Evolutionary conservation across 2,113 vertebrate genomes (phyloP).

Genomic region (Ailuropoda melanoleuca): DNA sequence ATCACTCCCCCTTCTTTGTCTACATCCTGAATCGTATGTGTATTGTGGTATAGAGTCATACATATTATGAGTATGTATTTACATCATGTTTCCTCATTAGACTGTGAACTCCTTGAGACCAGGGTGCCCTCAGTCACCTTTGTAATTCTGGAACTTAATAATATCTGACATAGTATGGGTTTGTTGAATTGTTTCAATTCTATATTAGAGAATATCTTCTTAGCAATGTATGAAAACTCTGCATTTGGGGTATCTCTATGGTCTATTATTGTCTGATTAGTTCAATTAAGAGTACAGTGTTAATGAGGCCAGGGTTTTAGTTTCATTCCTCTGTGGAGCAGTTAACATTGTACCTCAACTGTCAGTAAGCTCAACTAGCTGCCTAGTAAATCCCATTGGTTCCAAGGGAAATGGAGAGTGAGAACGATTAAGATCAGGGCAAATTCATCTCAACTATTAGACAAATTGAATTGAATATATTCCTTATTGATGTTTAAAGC

Average conservation of each 20-base stretch:
- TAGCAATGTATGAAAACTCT: background rate
- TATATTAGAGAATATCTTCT: background rate
- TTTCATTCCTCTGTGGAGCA: background rate
- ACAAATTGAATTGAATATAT: background rate
- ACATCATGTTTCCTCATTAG: background rate
- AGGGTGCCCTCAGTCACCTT: background rate
- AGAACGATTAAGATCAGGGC: background rate
- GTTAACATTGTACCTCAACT: background rate
- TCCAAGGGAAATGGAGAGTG: background rate
- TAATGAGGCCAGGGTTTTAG: background rate
- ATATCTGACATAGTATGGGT: background rate
- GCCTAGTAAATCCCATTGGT: background rate
- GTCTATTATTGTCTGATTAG: background rate
- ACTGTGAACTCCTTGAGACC: no score
- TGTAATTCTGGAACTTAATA: background rate
- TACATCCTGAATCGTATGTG: background rate
- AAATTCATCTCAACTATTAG: background rate
- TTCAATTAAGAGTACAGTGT: background rate
- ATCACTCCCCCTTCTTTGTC: background rate
- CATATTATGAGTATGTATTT: background rate
- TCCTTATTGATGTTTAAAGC: background rate
- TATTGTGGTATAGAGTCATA: background rate
- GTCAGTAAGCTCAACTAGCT: background rate
- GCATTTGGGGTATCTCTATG: background rate
- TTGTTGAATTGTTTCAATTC: background rate